Conservation (phyloP, 2,888 invertebrate genomes). For the Erynnis tages region DNA sequence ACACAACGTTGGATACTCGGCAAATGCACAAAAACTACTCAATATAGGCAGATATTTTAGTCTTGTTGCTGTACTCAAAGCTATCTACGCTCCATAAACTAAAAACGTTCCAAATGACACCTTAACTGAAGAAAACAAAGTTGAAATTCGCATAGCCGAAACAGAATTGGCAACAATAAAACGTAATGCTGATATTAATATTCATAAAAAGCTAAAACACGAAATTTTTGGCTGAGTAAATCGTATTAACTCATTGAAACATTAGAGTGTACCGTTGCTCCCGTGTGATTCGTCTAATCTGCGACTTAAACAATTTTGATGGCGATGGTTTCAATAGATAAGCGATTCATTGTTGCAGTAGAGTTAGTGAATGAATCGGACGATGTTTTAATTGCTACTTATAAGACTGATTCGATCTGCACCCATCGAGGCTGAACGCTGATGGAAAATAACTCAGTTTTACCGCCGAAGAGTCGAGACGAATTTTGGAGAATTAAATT, state of each 20-base stretch:
- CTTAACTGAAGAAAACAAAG: background rate
- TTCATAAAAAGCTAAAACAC: constrained; percentile 27
- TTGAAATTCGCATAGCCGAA: background rate
- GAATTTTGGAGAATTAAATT: constrained; percentile 19
- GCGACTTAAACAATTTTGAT: constrained; percentile 37
- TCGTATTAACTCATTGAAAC: constrained; percentile 41
- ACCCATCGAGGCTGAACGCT: constrained; percentile 23
- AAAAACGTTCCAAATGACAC: background rate
- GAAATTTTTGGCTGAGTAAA: constrained; percentile 32
- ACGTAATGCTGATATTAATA: constrained; percentile 28
- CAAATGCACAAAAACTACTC: constrained; percentile 25
- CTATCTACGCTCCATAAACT: constrained; percentile 15
- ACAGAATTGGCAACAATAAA: constrained; percentile 22
- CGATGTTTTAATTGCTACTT: constrained; percentile 44
- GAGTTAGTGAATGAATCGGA: constrained; percentile 39
- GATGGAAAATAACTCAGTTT: constrained; percentile 23
- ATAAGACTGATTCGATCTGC: constrained; percentile 33
- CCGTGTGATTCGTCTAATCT: constrained; percentile 39
- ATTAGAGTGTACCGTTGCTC: constrained; percentile 41
- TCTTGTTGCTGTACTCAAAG: constrained; percentile 14
- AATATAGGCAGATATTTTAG: constrained; percentile 19
- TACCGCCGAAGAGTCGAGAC: constrained; percentile 11
- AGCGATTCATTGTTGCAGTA: constrained; percentile 43
- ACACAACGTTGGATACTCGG: constrained; percentile 14
- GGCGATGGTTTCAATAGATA: constrained; percentile 51